Base-by-base conservation (phyloP, 2,888 invertebrate species). In the Drosophila mettleri region DNA sequence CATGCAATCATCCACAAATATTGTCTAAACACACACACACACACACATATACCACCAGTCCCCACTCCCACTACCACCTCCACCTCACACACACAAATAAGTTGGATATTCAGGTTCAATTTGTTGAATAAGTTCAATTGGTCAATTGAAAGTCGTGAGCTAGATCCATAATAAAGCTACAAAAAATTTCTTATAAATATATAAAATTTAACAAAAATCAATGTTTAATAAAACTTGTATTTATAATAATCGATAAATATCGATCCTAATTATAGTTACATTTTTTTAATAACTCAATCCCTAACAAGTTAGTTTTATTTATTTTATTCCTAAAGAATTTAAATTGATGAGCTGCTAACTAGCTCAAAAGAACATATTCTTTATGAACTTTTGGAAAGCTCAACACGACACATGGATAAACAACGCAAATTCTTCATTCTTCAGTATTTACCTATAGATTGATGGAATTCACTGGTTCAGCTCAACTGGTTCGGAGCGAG, bases 1-100 rank as follows among this genome's bases (percentile, higher is more conserved):
- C 77, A 78, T 79, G 74, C 84, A 89, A 90, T 85, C 84, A 86
- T 80, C 88, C 86, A 86, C 89, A 85, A 87, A 88, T 87, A 89
- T 87, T 84, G 88, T 85, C 88, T 78, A 85, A 81, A 41, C 78
- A 57, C 57, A 68, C 57, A 75, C 57, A 59, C 46, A 52, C 63
- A 59, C 58, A 57, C 29, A 43, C 54, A 16, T 31, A 36, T 27
- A 31, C 46, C 22, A 18, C 52, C 38, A 27, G 24, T 33, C 20
- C 31, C 36, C 20, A 16, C 36, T 12, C 22, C 18, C 39, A 33
- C 8, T 8, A 7, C 4, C 27, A 39, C 14, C 18, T 29, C 38
- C 43, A 38, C 22, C 48, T 18, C 27, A 36, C 38, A 29, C 43
- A 29, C 20, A 58, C 54, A 38, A 43, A 31, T 31, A 20, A 20